Evolutionary conservation across 2,113 vertebrate species (phyloP).

Genomic region (Stigmatopora nigra): DNA sequence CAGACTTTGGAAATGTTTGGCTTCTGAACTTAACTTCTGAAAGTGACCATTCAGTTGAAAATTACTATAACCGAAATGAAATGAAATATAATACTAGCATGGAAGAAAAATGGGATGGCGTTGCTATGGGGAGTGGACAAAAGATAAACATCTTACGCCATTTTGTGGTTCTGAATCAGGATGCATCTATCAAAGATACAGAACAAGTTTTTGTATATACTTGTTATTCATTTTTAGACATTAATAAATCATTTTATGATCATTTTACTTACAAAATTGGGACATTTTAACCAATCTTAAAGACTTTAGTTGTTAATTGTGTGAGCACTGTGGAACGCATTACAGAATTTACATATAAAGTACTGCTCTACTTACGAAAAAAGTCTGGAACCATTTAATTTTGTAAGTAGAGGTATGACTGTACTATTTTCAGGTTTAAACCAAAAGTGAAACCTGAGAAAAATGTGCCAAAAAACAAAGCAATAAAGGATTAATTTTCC

Average conservation of each 20-base stretch:
- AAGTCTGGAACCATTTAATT: too few relatives aligned
- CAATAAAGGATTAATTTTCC: too few relatives aligned
- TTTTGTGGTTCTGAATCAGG: slow-evolving; percentile 72
- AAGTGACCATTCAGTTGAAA: slow-evolving; percentile 7
- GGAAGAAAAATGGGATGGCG: slow-evolving; percentile 36
- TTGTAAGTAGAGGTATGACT: neutral
- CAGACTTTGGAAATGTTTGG: slow-evolving; percentile 18
- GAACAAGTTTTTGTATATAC: slow-evolving; percentile 52
- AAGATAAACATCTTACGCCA: slow-evolving; percentile 71
- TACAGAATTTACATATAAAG: too few relatives aligned
- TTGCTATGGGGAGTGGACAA: slow-evolving; percentile 29
- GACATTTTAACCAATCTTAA: too few relatives aligned
- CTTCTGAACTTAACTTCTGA: slow-evolving; percentile 5
- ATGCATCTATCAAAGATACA: slow-evolving; percentile 75
- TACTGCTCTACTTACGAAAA: too few relatives aligned
- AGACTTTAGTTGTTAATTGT: too few relatives aligned
- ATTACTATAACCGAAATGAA: neutral
- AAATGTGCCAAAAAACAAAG: neutral
- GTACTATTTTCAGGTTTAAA: neutral
- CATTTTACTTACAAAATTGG: too few relatives aligned
- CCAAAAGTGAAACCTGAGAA: neutral
- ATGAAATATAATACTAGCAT: slow-evolving; percentile 8
- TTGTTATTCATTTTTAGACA: too few relatives aligned
- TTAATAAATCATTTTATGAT: too few relatives aligned
- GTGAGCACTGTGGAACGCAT: too few relatives aligned